These are phyloP conservation scores for Dendrophyllia cribrosa DNA, from an alignment of 64 coral and sea anemone species.

Conservation along the genomic window DNA sequence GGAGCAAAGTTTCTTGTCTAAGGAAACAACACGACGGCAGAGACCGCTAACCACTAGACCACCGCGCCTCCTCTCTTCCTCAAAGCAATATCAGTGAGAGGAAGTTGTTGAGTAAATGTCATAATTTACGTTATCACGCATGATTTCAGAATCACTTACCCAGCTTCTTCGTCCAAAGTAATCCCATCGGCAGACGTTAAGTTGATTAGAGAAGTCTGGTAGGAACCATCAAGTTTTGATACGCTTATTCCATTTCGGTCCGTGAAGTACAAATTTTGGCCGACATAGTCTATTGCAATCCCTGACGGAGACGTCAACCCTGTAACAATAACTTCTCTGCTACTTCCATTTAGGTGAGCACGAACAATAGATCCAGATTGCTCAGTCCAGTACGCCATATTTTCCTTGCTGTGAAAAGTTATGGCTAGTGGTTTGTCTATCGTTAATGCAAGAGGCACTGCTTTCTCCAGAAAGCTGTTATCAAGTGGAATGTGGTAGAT, in stretches of 20 bases:
- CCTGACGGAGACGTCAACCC: background rate
- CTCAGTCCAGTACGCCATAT: slow-evolving; percentile 50
- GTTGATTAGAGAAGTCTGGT: background rate
- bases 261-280: slow-evolving; percentile 41
- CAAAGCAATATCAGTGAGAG: no score
- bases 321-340: background rate
- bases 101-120: no score
- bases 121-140: no score
- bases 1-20: no score
- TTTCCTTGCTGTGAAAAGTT: background rate
- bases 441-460: background rate
- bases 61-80: no score
- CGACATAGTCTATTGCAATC: slow-evolving; percentile 31
- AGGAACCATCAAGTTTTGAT: slow-evolving; percentile 51
- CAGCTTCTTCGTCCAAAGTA: slow-evolving; percentile 12
- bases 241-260: slow-evolving; percentile 22
- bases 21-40: no score
- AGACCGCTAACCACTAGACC: no score
- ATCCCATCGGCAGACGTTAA: background rate
- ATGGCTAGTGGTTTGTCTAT: background rate
- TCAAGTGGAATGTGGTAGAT: slow-evolving; percentile 19
- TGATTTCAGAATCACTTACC: slow-evolving; percentile 2
- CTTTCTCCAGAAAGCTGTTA: background rate
- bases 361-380: slow-evolving; percentile 29
- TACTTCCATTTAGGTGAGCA: slow-evolving; percentile 43